phyloP scores from a whole-genome alignment of 2,888 invertebrate genomes.

The Nomada fabriciana region DNA sequence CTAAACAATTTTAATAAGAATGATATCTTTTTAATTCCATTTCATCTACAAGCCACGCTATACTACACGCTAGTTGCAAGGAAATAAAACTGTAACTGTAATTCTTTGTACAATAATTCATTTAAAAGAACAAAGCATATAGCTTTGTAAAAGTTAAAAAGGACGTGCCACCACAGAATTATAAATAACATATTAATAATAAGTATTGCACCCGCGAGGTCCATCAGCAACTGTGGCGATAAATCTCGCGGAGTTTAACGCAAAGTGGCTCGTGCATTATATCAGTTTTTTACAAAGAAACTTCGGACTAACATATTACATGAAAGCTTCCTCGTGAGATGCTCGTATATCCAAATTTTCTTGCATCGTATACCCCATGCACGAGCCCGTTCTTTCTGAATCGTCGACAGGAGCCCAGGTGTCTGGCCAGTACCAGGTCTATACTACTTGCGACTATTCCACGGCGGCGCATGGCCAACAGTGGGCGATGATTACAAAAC shows the following conservation, averaged over 20 bases:
- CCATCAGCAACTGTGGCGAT: too few species aligned
- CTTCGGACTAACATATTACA: neutral
- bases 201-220: too few species aligned
- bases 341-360: constrained; percentile 4
- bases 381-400: constrained; percentile 4
- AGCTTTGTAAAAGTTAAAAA: too few species aligned
- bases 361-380: constrained; percentile 19
- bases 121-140: neutral
- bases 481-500: constrained; percentile 31
- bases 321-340: neutral
- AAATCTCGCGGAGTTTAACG: neutral
- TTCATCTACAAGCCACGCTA: neutral
- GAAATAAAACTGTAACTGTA: too few species aligned
- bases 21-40: neutral
- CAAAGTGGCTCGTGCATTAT: too few species aligned
- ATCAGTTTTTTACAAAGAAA: neutral
- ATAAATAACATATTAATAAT: too few species aligned
- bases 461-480: constrained; percentile 37
- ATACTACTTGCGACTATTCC: constrained; percentile 36
- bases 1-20: too few species aligned
- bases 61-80: neutral
- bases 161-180: too few species aligned
- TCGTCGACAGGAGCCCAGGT: constrained; percentile 23
- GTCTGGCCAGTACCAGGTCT: constrained; percentile 4
- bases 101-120: neutral